Evolutionary conservation across 2,113 vertebrate species (phyloP), one percentile per base, ranked within the genome.

Genomic region (Camarhynchus parvulus): DNA sequence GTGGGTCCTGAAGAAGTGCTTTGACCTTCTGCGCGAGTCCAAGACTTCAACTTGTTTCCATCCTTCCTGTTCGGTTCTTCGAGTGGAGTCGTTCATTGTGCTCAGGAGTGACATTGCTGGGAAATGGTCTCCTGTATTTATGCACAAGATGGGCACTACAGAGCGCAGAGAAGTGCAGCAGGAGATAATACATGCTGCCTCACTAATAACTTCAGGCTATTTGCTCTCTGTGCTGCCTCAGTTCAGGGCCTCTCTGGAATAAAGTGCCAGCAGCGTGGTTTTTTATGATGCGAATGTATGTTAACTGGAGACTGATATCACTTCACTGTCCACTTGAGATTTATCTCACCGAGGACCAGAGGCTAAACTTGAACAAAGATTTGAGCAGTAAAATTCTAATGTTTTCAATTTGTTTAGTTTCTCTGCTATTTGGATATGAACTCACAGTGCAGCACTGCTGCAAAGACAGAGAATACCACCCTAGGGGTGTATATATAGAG

Each of bases 81-180:
- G 68, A 96, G 88, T 56, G 72, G 79, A 69, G 92, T 82, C 9
- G 35, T 97, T 98, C 96, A 97, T 96, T 91, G 95, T 91, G 92
- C 97, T 98, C 97, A 39, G 39, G 97, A 98, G 98, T 96, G 81
- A 97, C 97, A 98, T 98, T 97, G 95, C 91, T 85, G 37, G 86
- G 94, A 97, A 98, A 98, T 97, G 96, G 95, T 88, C 88, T 96
- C 73, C 89, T 91, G 90, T 96, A 68, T 97, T 98, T 97, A 98
- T 97, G 96, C 94, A 95, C 87, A 85, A 77, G 92, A 97, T 88
- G 93, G 91, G 90, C 84, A 63, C 76, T 87, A 58, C 85, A 78
- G 80, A 73, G 94, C 9, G 1, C 92, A 92, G 91, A 75, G 93
- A 91, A 89, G 96, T 93, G 72, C 90, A 31, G 62, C 47, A 95